Percentiles rank a stretch among this genome's conserved stretches.
Conservation (phyloP, 2,797 vertebrate species). For the Lacerta agilis region DNA sequence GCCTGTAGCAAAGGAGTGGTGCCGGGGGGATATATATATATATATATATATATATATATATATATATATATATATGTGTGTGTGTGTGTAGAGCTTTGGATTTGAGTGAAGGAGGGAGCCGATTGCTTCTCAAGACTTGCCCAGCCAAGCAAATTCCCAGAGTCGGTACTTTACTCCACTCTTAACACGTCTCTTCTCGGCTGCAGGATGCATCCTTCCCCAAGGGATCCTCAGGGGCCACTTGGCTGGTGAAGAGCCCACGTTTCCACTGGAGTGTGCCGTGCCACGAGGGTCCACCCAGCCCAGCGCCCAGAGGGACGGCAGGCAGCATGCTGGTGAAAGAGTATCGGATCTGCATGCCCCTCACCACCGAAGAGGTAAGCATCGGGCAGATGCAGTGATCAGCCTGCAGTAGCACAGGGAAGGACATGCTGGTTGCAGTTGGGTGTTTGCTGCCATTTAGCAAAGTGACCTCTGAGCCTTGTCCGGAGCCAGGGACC, state of each 20-base stretch:
- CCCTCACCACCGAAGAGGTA: slow-evolving; percentile 93
- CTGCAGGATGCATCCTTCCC: neutral
- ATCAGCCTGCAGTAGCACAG: neutral
- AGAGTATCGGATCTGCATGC: slow-evolving; percentile 95
- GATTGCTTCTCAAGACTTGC: slow-evolving; percentile 7
- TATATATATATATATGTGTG: too few species aligned
- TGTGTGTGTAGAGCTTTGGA: too few species aligned
- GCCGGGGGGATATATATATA: neutral
- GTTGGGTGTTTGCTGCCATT: neutral
- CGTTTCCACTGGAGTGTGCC: neutral
- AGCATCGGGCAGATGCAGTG: slow-evolving; percentile 45
- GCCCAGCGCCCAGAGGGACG: neutral
- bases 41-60: too few species aligned
- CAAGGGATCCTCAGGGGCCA: neutral
- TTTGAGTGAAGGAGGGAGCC: neutral
- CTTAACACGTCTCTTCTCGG: neutral
- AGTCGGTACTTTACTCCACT: neutral
- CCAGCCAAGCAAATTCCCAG: neutral
- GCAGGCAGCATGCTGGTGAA: slow-evolving; percentile 86
- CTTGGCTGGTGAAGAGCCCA: neutral
- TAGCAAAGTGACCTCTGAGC: neutral
- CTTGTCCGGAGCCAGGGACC: neutral
- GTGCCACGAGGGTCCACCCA: neutral
- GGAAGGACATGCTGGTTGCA: neutral
- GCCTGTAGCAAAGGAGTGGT: neutral